Base-by-base conservation (phyloP, 2,113 vertebrate genomes). In the Syngnathus scovelli region DNA sequence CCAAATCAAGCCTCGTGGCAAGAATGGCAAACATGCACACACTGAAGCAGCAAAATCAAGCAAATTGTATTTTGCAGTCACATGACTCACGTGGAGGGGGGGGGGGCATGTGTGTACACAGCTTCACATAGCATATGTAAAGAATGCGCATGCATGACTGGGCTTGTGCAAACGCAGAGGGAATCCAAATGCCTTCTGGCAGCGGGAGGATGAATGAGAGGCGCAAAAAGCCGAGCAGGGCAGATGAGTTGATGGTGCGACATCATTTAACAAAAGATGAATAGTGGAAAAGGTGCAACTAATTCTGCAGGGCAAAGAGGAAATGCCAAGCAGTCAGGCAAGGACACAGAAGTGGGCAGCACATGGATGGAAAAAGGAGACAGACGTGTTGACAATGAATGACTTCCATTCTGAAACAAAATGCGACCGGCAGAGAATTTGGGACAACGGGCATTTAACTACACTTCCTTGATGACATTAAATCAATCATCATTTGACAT, bases 271-370 rank as follows among this genome's bases (percentile, higher is more conserved):
- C 52, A 64, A 46, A 33, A n/a, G 54, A 21, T 66, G 18, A 66
- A 49, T 59, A 37, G 60, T 41, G 21, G 12, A 41, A 21, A 61
- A 21, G 60, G 61, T 16, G 39, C 46, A 23, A 58, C 27, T 36
- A 36, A 27, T 44, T 44, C 19, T 44, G n/a, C 12, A 23, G 6
- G 21, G n/a, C 39, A 62, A 73, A 72, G 69, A 77, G 66, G 61
- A 69, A 46, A 79, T 56, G 37, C 65, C 76, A 78, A 72, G 72
- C 62, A 71, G 62, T 78, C 61, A 83, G 60, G 63, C 65, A 65
- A 61, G 65, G 9, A 64, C 21, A 15, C 21, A 18, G 10, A 74
- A 69, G 62, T 2, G 48, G 61, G 67, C 78, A 38, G 67, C 78
- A 38, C 18, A 38, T 6, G 70, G 46, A 71, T 38, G 19, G 49